A percentile compares a stretch with the other conserved stretches of the same genome.
These are phyloP conservation scores for Cyclina sinensis DNA, from an alignment of 1,140 invertebrate genomes.

Conservation along the genomic window DNA sequence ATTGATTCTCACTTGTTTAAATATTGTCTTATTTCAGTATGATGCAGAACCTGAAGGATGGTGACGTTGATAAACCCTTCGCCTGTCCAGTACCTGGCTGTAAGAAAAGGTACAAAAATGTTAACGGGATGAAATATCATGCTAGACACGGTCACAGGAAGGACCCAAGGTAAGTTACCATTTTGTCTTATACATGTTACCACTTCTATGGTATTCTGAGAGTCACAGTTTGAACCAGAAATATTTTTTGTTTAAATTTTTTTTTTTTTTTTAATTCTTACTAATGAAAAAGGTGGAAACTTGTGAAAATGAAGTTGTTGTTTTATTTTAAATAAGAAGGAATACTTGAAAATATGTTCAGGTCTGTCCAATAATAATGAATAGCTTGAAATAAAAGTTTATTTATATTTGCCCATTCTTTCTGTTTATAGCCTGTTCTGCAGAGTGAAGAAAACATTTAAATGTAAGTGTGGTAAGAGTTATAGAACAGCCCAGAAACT, in stretches of 20 bases:
- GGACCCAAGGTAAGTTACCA: conserved; percentile 91
- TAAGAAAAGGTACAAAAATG: conserved; percentile 94
- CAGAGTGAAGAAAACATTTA: conserved; percentile 92
- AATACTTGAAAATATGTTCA: no score
- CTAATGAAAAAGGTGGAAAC: no score
- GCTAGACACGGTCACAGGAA: conserved; percentile 94
- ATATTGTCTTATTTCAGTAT: conserved; percentile 85
- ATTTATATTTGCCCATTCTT: background rate
- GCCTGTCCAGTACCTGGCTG: conserved; percentile 94
- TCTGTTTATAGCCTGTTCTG: conserved; percentile 65
- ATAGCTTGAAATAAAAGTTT: no score
- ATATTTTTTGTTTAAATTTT: no score
- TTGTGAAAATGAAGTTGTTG: no score
- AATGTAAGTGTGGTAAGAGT: conserved; percentile 94
- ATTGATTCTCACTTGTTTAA: no score
- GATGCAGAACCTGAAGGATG: conserved; percentile 82
- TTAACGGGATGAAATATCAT: conserved; percentile 96
- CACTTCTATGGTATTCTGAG: no score
- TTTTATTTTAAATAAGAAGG: no score
- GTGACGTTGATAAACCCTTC: conserved; percentile 91
- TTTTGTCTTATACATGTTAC: no score
- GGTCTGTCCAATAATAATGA: no score
- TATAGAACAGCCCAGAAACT: conserved; percentile 93
- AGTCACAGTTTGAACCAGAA: no score
- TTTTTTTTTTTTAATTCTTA: no score